Base-by-base conservation (phyloP, 2,797 vertebrate genomes). In the Myotis myotis region DNA sequence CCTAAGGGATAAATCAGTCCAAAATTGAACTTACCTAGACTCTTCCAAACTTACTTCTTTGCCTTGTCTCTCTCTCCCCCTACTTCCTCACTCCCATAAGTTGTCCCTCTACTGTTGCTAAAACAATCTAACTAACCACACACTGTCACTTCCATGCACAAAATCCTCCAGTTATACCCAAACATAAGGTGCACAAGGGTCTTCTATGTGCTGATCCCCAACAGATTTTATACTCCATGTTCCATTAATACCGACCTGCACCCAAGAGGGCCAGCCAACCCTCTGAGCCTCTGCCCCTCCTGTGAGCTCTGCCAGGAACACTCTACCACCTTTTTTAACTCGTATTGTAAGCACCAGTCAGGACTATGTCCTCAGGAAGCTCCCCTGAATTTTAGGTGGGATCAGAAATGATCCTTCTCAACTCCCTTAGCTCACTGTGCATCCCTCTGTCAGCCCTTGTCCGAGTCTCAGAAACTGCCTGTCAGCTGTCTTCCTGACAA, bases 401-500 rank as follows among this genome's bases (percentile, higher is more conserved):
- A 25, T 72, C 30, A 22, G 1, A 87, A 79, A 55, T 76, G 53
- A 33, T 28, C 25, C 51, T 86, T 82, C 62, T 76, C 60, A 41
- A n/a, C 20, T 36, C 13, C 64, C 70, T 28, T 1, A 8, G 20
- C 1, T 25, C 36, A 19, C 38, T 1, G 0, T 6, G 12, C 12
- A 47, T n/a, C 25, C 53, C 53, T 57, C 38, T 17, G 3, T 9
- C 8, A 25, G 33, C 28, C 51, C 57, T 23, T 20, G 16, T 64
- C 78, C n/a, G 1, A 25, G 36, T 12, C 5, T 6, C 0, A 2
- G 33, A 64, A 55, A 53, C 25, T 17, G 30, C 8, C 30, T 3
- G 20, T 2, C 22, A 79, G 2, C 4, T 30, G 8, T 41, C 71
- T 16, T 85, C 74, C 19, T 8, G 11, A 75, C 2, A 25, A 57